A percentile compares a stretch with the other conserved stretches of the same genome.
These are phyloP conservation scores for Cyprinodon variegatus DNA, from an alignment of 2,113 vertebrate genomes.

Conservation along the genomic window DNA sequence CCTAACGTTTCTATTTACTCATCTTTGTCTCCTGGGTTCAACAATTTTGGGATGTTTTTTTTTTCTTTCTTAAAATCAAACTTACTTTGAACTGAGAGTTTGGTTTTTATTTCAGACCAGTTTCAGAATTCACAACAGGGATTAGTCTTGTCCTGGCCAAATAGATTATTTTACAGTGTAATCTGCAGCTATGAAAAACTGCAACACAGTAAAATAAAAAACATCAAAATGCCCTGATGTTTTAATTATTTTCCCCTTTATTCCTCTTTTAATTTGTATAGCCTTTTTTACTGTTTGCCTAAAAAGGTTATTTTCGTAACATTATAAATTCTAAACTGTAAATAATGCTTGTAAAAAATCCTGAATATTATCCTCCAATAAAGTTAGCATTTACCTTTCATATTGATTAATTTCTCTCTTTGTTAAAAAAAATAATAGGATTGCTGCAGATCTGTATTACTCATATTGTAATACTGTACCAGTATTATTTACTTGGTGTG, in stretches of 20 bases:
- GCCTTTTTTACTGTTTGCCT: background rate
- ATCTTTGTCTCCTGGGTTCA: slow-evolving; percentile 27
- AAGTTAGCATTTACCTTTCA: too few species aligned
- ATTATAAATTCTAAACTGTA: background rate
- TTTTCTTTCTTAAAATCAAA: background rate
- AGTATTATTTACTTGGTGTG: background rate
- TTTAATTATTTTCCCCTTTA: background rate
- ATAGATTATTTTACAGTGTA: too few species aligned
- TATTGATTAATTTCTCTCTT: too few species aligned
- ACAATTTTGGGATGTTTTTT: slow-evolving; percentile 13
- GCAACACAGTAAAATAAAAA: too few species aligned
- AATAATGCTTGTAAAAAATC: background rate
- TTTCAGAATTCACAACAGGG: background rate
- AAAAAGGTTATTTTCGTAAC: background rate
- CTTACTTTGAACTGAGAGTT: background rate
- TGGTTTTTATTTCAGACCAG: background rate
- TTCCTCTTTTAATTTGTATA: background rate
- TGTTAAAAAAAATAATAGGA: too few species aligned
- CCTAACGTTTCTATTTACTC: slow-evolving; percentile 48
- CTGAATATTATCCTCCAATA: too few species aligned
- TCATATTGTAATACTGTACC: too few species aligned
- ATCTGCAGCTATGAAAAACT: too few species aligned
- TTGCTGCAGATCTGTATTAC: background rate
- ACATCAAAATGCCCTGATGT: too few species aligned
- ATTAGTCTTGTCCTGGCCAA: background rate